phyloP scores from a whole-genome alignment of 1,140 invertebrate genomes.

The Eulimnadia texana region DNA sequence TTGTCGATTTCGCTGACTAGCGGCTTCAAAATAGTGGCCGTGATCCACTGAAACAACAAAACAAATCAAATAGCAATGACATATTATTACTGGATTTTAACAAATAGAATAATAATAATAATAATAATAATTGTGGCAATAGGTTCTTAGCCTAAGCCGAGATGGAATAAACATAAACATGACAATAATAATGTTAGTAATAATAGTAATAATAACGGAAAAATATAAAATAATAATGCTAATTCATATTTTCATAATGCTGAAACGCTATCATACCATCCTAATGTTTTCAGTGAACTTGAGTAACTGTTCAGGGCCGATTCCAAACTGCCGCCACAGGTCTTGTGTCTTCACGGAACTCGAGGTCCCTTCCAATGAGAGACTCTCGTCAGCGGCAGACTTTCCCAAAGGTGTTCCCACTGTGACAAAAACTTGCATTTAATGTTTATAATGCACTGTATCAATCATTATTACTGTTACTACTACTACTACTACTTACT shows the following conservation, averaged over 20 bases:
- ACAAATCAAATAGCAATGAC: no score
- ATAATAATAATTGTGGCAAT: no score
- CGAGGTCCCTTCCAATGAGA: neutral
- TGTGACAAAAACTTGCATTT: neutral
- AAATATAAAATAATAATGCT: neutral
- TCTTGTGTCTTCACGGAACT: neutral
- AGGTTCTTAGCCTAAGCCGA: no score
- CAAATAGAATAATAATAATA: no score
- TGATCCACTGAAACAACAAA: conserved; percentile 49
- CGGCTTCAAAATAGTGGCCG: conserved; percentile 53
- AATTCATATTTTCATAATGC: neutral
- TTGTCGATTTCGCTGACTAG: conserved; percentile 51
- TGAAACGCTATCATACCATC: neutral
- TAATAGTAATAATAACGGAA: no score
- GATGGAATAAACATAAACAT: no score
- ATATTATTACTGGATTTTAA: no score
- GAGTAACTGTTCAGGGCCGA: neutral
- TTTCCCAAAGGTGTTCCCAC: neutral
- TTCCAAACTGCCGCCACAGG: neutral
- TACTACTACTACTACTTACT: no score
- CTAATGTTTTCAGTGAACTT: conserved; percentile 1
- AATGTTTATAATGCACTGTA: no score
- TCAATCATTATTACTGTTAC: no score
- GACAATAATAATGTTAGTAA: no score
- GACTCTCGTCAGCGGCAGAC: neutral